Percentiles rank a stretch among this genome's conserved stretches.
These are phyloP conservation scores for Heliconius aoede DNA, from an alignment of 2,888 invertebrate species.

Conservation along the genomic window DNA sequence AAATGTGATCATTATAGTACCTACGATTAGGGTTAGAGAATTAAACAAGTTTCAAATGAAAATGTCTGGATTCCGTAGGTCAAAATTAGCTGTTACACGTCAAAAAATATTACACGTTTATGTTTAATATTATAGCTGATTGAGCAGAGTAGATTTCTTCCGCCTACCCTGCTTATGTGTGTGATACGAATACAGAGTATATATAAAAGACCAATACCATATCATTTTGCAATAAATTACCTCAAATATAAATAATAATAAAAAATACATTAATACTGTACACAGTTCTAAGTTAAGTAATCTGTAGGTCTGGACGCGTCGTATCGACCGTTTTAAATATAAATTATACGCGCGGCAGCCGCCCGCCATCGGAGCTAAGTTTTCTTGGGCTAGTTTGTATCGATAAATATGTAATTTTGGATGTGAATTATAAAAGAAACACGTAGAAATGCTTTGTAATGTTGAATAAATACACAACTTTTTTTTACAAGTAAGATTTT, in stretches of 20 bases:
- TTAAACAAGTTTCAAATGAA: not conserved
- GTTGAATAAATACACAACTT: no score
- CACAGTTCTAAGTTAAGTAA: slow-evolving; percentile 6
- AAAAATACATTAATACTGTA: not conserved
- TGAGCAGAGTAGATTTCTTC: no score
- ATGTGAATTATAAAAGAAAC: no score
- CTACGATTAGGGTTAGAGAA: not conserved
- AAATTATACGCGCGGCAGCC: slow-evolving; percentile 29
- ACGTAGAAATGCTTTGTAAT: no score
- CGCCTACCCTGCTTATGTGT: no score
- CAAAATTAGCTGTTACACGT: not conserved
- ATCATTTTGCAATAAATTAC: not conserved
- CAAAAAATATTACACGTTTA: not conserved
- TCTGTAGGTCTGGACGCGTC: slow-evolving; percentile 35
- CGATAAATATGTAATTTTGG: slow-evolving; percentile 10
- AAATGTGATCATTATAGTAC: not conserved
- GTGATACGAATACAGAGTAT: not conserved
- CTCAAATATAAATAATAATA: not conserved
- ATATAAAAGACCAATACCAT: no score
- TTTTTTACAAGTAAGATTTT: no score
- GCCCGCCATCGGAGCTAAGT: slow-evolving; percentile 25
- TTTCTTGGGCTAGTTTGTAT: slow-evolving; percentile 1
- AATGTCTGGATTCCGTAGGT: not conserved
- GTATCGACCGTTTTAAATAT: slow-evolving; percentile 48
- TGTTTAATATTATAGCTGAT: not conserved